A percentile compares a stretch with the other conserved stretches of the same genome.
phyloP scores from a whole-genome alignment of 2,888 invertebrate species.

The Idaea biselata region DNA sequence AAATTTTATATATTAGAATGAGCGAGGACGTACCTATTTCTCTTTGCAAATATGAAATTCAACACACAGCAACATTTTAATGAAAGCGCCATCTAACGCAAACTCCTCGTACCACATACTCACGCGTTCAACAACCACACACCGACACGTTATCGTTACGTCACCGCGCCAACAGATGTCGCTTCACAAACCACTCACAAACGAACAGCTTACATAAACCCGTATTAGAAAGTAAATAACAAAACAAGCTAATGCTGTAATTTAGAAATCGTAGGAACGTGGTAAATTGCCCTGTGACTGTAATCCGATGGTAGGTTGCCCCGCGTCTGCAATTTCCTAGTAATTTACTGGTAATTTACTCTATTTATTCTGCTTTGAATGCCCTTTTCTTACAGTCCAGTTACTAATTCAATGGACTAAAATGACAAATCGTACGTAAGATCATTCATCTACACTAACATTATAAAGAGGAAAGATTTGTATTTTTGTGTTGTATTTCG shows the following conservation, averaged over 20 bases:
- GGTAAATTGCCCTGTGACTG: constrained; percentile 1
- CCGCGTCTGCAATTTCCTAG: neutral
- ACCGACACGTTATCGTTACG: neutral
- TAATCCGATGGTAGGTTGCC: neutral
- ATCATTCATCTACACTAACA: too few species aligned
- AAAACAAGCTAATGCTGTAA: neutral
- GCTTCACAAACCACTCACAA: neutral
- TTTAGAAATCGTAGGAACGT: neutral
- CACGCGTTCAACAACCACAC: neutral
- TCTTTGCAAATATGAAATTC: neutral
- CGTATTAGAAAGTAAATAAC: neutral
- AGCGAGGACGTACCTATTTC: too few species aligned
- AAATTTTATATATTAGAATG: too few species aligned
- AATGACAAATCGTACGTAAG: too few species aligned
- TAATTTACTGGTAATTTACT: neutral
- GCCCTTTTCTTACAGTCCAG: neutral
- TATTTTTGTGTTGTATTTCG: too few species aligned
- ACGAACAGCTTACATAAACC: neutral
- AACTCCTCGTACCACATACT: neutral
- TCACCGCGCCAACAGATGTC: neutral
- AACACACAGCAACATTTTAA: neutral
- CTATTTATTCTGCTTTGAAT: neutral
- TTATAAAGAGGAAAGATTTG: too few species aligned
- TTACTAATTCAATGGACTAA: too few species aligned
- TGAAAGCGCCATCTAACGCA: neutral